Percentiles rank a stretch among this genome's conserved stretches.
phyloP scores from a whole-genome alignment of 2,113 vertebrate genomes.

The Cottus gobio region DNA sequence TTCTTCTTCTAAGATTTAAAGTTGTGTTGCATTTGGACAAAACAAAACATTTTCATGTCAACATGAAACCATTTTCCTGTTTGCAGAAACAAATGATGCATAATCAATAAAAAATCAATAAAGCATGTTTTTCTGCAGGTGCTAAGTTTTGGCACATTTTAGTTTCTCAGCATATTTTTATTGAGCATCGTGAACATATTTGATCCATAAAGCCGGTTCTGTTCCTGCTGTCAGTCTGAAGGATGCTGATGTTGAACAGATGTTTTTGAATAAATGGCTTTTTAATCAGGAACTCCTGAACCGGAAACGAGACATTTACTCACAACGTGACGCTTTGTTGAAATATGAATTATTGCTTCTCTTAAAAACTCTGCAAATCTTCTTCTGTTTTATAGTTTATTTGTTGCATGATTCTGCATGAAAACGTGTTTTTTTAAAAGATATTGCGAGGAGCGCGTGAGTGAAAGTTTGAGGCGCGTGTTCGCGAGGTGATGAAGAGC shows the following conservation, averaged over 20 bases:
- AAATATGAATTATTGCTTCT: too few relatives aligned
- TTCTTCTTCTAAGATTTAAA: too few relatives aligned
- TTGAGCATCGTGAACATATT: neutral
- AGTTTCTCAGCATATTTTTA: too few relatives aligned
- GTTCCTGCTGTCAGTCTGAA: neutral
- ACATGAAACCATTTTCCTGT: neutral
- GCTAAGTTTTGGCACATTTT: neutral
- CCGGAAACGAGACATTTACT: neutral
- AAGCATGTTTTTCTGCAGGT: neutral
- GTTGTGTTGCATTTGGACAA: neutral
- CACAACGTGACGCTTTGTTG: too few relatives aligned
- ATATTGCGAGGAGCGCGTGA: neutral
- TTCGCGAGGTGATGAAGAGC: too few relatives aligned
- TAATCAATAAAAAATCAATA: neutral
- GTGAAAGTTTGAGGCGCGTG: neutral
- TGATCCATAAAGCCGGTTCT: neutral
- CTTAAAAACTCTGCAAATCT: neutral
- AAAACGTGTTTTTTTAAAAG: neutral
- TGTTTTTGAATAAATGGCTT: neutral
- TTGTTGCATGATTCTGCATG: neutral
- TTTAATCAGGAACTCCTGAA: neutral
- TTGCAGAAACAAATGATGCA: neutral
- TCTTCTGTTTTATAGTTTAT: neutral
- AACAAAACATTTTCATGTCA: neutral
- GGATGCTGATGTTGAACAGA: neutral